Evolutionary conservation across 2,113 vertebrate species (phyloP).

Genomic region (Hemicordylus capensis): DNA sequence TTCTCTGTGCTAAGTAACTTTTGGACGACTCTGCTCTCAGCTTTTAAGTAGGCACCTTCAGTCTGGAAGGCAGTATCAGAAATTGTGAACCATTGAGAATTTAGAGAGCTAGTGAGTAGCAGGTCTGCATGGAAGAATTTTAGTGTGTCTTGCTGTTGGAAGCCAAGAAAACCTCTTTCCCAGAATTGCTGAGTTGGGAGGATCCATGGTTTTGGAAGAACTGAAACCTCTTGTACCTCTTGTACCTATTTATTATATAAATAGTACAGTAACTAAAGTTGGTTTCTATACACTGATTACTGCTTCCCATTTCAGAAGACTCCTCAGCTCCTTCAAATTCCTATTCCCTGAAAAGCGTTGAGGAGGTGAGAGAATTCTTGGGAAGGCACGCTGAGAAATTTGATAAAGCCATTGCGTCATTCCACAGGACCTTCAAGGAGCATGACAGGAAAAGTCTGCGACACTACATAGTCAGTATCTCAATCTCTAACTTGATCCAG

Average conservation of each 20-base stretch:
- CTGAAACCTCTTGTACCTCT: background rate
- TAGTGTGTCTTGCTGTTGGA: background rate
- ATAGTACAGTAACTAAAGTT: too few relatives aligned
- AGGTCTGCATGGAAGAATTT: background rate
- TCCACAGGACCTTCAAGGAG: slow-evolving; percentile 85
- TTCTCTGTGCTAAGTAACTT: background rate
- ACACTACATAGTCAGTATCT: slow-evolving; percentile 90
- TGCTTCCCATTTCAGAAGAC: slow-evolving; percentile 73
- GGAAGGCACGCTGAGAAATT: slow-evolving; percentile 89
- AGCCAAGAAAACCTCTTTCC: too few relatives aligned
- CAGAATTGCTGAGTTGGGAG: background rate
- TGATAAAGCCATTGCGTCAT: slow-evolving; percentile 85
- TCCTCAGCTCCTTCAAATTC: slow-evolving; percentile 66
- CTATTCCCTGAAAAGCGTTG: slow-evolving; percentile 87
- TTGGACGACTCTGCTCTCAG: background rate
- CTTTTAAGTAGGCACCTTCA: too few relatives aligned
- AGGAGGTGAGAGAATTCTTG: slow-evolving; percentile 90
- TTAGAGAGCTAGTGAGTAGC: background rate
- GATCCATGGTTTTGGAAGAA: background rate
- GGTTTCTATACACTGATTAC: slow-evolving; percentile 20
- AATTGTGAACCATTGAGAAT: background rate
- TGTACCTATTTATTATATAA: background rate
- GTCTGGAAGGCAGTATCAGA: background rate
- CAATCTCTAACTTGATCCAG: background rate
- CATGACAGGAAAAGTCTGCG: slow-evolving; percentile 91